Conservation (phyloP, 1,140 invertebrate genomes). For the Aphidius gifuensis region DNA sequence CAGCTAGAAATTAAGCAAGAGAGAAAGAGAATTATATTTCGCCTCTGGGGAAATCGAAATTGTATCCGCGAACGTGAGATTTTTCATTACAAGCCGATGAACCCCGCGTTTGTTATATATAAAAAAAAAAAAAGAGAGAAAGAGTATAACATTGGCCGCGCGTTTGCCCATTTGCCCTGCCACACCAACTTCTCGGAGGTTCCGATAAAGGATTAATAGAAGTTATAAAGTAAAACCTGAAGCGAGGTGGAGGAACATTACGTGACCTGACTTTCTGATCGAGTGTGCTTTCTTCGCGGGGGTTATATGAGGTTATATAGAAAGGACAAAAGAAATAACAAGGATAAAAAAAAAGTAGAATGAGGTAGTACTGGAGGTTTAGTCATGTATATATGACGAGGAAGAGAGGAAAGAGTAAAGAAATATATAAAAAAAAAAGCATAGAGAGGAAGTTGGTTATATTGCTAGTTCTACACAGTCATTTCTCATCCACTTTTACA, state of each 20-base stretch:
- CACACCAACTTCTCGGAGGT: constrained; percentile 31
- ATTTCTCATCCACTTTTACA: constrained; percentile 47
- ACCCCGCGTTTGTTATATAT: neutral
- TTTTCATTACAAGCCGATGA: constrained; percentile 30
- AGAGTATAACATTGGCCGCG: no score
- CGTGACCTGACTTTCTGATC: constrained; percentile 50
- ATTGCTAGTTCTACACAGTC: constrained; percentile 45
- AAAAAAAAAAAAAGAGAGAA: no score
- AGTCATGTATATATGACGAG: neutral
- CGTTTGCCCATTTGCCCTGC: constrained; percentile 26
- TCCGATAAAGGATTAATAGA: constrained; percentile 54
- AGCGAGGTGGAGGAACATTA: constrained; percentile 46
- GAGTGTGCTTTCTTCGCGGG: constrained; percentile 40
- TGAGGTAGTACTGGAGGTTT: constrained; percentile 10
- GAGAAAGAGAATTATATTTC: neutral
- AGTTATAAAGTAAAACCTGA: constrained; percentile 53
- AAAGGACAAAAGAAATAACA: no score
- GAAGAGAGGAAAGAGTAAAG: neutral
- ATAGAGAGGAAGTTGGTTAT: constrained; percentile 34
- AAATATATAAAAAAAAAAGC: no score
- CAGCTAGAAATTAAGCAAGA: no score
- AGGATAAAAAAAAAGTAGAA: no score
- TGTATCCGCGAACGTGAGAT: constrained; percentile 31
- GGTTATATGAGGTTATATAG: neutral
- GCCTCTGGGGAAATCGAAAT: constrained; percentile 26